These are phyloP conservation scores for Salvelinus alpinus DNA, from an alignment of 2,113 vertebrate species.

Conservation along the genomic window DNA sequence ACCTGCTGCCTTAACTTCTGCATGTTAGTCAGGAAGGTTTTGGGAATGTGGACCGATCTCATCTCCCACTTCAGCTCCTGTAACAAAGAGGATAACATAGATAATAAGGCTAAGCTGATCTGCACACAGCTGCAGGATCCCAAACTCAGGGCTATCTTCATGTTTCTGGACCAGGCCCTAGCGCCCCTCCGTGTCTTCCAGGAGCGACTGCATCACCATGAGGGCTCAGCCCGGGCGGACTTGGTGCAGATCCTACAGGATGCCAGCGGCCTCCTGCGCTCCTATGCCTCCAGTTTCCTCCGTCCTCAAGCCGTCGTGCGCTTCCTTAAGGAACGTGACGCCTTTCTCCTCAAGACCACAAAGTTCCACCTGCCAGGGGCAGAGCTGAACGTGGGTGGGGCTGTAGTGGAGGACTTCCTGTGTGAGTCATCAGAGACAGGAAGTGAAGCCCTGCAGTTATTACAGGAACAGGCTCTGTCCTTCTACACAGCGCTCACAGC, in stretches of 20 bases:
- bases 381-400: conserved; percentile 50
- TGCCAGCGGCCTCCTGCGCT: conserved; percentile 59
- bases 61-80: conserved; percentile 58
- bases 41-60: conserved; percentile 68
- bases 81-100: conserved; percentile 26
- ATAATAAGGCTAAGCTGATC: conserved; percentile 47
- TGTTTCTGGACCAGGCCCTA: conserved; percentile 67
- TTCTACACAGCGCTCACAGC: conserved; percentile 66
- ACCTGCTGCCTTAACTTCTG: conserved; percentile 57
- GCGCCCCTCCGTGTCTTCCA: conserved; percentile 68
- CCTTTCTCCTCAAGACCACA: conserved; percentile 53
- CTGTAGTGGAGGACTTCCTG: conserved; percentile 58
- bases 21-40: conserved; percentile 52
- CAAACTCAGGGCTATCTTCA: conserved; percentile 63
- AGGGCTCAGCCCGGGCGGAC: conserved; percentile 41
- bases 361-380: conserved; percentile 46
- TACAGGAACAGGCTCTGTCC: conserved; percentile 50
- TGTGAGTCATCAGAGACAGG: conserved; percentile 20
- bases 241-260: conserved; percentile 60
- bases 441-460: conserved; percentile 25
- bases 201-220: conserved; percentile 41
- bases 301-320: conserved; percentile 53
- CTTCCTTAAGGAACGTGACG: conserved; percentile 60
- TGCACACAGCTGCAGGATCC: conserved; percentile 60
- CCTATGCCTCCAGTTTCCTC: conserved; percentile 68